These are phyloP conservation scores for Zhuqinia jingwanae DNA, from an alignment of 2,888 invertebrate species.

Conservation along the genomic window DNA sequence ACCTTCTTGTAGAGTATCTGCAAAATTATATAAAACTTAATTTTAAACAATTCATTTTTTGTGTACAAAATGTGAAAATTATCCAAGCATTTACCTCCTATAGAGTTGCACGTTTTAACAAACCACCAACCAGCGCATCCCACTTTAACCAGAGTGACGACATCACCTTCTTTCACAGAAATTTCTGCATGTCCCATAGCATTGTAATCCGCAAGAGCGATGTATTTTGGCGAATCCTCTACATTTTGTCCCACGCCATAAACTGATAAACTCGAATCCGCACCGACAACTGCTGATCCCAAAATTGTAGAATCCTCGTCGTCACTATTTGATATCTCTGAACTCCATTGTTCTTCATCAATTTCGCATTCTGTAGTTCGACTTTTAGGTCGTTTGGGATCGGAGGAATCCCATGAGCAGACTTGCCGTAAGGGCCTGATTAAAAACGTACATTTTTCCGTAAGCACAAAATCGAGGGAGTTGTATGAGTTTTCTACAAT, in stretches of 20 bases:
- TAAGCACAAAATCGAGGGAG: neutral
- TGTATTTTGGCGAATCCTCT: conserved; percentile 85
- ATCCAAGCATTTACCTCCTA: conserved; percentile 75
- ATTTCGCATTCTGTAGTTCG: conserved; percentile 80
- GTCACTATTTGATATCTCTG: conserved; percentile 94
- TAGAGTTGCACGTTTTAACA: conserved; percentile 89
- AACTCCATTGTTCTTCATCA: conserved; percentile 93
- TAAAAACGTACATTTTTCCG: too few relatives aligned
- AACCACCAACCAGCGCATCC: conserved; percentile 99
- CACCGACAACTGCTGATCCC: conserved; percentile 47
- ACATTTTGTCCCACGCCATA: conserved; percentile 77
- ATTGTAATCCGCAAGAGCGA: conserved; percentile 95
- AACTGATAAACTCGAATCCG: conserved; percentile 54
- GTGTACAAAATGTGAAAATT: neutral
- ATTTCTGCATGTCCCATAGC: conserved; percentile 95
- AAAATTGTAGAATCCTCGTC: conserved; percentile 85
- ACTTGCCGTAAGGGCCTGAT: conserved; percentile 88
- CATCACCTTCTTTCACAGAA: conserved; percentile 94
- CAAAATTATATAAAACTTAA: neutral
- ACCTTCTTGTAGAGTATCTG: conserved; percentile 73
- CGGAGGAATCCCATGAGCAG: conserved; percentile 86
- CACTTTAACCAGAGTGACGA: conserved; percentile 93
- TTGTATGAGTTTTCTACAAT: too few relatives aligned
- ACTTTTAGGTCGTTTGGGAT: conserved; percentile 79
- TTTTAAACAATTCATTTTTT: neutral